Conservation (phyloP, 1,140 invertebrate species). For the Carposina sasakii region DNA sequence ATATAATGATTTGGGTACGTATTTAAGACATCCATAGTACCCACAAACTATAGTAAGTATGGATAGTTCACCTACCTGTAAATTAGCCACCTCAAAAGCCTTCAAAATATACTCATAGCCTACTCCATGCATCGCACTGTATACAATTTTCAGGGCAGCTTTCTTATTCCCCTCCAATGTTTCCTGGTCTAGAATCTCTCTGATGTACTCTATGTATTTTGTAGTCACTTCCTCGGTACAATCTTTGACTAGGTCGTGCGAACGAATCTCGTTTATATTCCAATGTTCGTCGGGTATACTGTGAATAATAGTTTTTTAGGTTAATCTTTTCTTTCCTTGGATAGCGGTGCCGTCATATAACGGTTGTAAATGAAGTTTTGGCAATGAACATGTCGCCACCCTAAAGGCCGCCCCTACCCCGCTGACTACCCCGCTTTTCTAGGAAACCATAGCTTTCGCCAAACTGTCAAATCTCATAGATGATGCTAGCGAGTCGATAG, state of each 20-base stretch:
- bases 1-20: no score
- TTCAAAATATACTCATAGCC: slow-evolving; percentile 86
- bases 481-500: no score
- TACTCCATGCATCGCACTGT: slow-evolving; percentile 99
- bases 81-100: slow-evolving; percentile 83
- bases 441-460: no score
- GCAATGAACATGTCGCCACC: no score
- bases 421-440: no score
- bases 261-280: slow-evolving; percentile 56
- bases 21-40: no score
- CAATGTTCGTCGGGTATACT: slow-evolving; percentile 63
- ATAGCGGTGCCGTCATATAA: no score
- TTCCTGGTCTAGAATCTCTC: slow-evolving; percentile 69
- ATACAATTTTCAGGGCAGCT: slow-evolving; percentile 82
- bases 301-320: no score
- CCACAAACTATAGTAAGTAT: background rate
- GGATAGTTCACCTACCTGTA: slow-evolving; percentile 75
- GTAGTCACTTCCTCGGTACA: slow-evolving; percentile 76
- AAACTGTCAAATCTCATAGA: no score
- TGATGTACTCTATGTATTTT: slow-evolving; percentile 79
- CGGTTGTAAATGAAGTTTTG: no score
- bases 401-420: no score
- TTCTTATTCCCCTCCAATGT: slow-evolving; percentile 74
- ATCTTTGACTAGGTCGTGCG: slow-evolving; percentile 70
- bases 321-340: no score